phyloP scores from a whole-genome alignment of 2,113 vertebrate genomes.

The Mystacornis crossleyi region DNA sequence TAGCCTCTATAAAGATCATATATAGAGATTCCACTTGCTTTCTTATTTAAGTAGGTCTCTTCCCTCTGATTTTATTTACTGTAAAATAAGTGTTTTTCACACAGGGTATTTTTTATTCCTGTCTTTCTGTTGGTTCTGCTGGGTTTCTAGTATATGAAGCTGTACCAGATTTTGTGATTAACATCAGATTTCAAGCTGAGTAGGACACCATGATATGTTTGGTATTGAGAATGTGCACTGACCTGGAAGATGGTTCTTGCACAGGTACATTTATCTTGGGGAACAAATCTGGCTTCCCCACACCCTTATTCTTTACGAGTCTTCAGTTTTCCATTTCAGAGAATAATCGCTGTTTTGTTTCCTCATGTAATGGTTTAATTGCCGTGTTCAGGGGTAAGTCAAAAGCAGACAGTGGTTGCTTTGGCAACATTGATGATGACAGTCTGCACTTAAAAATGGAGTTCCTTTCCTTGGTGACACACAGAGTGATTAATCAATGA shows the following conservation, averaged over 20 bases:
- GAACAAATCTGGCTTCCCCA: background rate
- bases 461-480: constrained; percentile 44
- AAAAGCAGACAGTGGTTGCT: background rate
- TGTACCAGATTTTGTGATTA: background rate
- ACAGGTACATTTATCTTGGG: background rate
- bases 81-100: background rate
- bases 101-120: background rate
- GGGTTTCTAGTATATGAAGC: background rate
- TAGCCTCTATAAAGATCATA: background rate
- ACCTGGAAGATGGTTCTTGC: background rate
- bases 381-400: background rate
- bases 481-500: constrained; percentile 42
- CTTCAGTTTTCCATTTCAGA: background rate
- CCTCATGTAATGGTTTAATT: constrained; percentile 31
- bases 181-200: background rate
- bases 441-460: constrained; percentile 40
- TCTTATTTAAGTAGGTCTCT: background rate
- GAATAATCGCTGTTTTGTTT: constrained; percentile 14
- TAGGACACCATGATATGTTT: background rate
- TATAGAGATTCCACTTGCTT: background rate
- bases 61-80: background rate
- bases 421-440: background rate
- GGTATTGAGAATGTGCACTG: background rate
- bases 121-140: background rate
- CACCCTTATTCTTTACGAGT: background rate